Base-by-base conservation (phyloP, 2,888 invertebrate species). In the Chloromyia formosa region DNA sequence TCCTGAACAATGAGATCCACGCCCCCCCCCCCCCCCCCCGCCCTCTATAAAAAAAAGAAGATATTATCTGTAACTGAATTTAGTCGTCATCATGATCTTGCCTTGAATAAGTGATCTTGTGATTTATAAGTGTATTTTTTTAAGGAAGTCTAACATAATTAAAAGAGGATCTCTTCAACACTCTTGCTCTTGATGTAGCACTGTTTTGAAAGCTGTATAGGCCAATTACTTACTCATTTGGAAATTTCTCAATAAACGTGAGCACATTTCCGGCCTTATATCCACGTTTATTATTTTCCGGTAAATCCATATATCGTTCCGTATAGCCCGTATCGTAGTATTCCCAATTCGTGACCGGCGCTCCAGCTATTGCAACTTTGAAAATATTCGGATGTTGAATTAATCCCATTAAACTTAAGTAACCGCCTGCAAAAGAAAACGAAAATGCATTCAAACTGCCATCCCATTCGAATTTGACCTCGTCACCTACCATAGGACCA, bases 311-410 rank as follows among this genome's bases (percentile, higher is more conserved):
- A 86, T 98, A 99, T 53, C 98, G 90, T 87, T 99, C 99, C 72
- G 97, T 98, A 87, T 99, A 99, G 14, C 97, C 98, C 0, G 98
- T 98, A 86, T 99, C 99, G 87, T 99, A 99, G 74, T 97, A 90
- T 78, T 92, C 90, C 98, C 99, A 99, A 82, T 94, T 94, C 10
- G 97, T 97, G 2, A 99, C 98, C 0, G 98, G 98, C 12, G 98
- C 98, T 72, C 98, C 98, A 66, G 98, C 97, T 78, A 98, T 93
- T 77, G 97, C 95, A 80, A 96, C 93, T 88, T 96, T 96, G 87
- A 98, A 98, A 77, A 97, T 88, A 81, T 96, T 92, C 0, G 97
- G 96, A 82, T 95, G 91, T 78, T 97, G 96, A 76, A 95, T 94
- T 60, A 99, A 87, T 0, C 95, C 97, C 90, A 98, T 94, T 35